phyloP scores from a whole-genome alignment of 2,888 invertebrate species.

The Catocala fraxini region DNA sequence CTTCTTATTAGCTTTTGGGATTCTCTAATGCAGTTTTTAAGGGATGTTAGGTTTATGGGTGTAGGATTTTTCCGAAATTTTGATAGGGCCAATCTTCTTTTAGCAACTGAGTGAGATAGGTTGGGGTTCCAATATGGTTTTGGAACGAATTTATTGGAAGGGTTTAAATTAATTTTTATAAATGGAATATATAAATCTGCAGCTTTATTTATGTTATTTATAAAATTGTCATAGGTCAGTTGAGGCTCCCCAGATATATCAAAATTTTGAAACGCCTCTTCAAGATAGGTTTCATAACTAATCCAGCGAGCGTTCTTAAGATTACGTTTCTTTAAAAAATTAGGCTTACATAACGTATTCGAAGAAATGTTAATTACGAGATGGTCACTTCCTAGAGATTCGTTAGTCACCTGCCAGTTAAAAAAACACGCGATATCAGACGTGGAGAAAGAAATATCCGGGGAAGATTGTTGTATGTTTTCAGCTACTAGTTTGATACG shows the following conservation, averaged over 20 bases:
- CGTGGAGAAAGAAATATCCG: too few species aligned
- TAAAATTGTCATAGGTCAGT: too few species aligned
- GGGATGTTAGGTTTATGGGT: slow-evolving; percentile 26
- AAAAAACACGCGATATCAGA: too few species aligned
- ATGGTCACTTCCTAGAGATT: too few species aligned
- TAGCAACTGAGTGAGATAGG: neutral
- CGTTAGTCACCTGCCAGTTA: too few species aligned
- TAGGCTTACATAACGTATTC: too few species aligned
- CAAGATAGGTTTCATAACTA: slow-evolving; percentile 15
- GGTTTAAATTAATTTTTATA: slow-evolving; percentile 28
- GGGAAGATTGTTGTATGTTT: too few species aligned
- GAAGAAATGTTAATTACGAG: too few species aligned
- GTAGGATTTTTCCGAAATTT: slow-evolving; percentile 42
- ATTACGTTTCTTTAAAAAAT: too few species aligned
- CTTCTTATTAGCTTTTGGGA: slow-evolving; percentile 14
- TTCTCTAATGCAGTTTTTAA: slow-evolving; percentile 22
- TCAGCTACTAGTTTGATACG: too few species aligned
- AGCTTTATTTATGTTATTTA: too few species aligned
- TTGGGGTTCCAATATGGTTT: slow-evolving; percentile 53
- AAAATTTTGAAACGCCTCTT: slow-evolving; percentile 33
- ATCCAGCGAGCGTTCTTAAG: too few species aligned
- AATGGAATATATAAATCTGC: slow-evolving; percentile 31
- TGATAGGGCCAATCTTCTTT: slow-evolving; percentile 22
- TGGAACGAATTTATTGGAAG: slow-evolving; percentile 29
- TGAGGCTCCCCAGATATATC: slow-evolving; percentile 9